Evolutionary conservation across 2,888 invertebrate species (phyloP).

Genomic region (Notocelia uddmanniana): DNA sequence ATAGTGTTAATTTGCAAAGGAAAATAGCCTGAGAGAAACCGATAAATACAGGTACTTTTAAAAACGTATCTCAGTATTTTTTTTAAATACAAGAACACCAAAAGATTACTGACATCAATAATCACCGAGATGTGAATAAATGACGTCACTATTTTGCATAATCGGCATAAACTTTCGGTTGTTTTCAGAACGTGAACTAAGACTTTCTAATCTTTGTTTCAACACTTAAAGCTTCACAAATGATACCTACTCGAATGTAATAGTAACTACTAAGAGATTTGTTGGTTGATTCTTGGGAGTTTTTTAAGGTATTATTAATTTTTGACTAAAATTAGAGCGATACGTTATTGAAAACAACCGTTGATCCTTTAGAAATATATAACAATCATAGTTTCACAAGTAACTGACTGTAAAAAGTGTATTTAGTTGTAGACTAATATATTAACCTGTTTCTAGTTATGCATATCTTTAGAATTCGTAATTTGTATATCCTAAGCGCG

Average conservation of each 20-base stretch:
- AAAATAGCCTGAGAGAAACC: not conserved
- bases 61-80: no score
- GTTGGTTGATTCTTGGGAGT: no score
- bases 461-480: constrained; percentile 84
- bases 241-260: no score
- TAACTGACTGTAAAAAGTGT: constrained; percentile 83
- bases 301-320: not conserved
- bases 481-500: constrained; percentile 54
- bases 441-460: constrained; percentile 83
- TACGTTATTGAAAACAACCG: constrained; percentile 56
- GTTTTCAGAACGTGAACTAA: constrained; percentile 25
- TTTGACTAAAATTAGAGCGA: not conserved
- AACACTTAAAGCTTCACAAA: no score
- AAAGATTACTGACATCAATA: no score
- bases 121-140: not conserved
- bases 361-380: constrained; percentile 72
- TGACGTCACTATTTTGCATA: constrained; percentile 24
- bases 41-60: not conserved
- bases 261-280: no score
- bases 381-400: constrained; percentile 78
- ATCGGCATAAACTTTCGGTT: constrained; percentile 8
- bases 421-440: constrained; percentile 83
- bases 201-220: no score
- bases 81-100: no score
- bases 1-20: not conserved